Base-by-base conservation (phyloP, 1,140 invertebrate genomes). In the Bombus turneri region DNA sequence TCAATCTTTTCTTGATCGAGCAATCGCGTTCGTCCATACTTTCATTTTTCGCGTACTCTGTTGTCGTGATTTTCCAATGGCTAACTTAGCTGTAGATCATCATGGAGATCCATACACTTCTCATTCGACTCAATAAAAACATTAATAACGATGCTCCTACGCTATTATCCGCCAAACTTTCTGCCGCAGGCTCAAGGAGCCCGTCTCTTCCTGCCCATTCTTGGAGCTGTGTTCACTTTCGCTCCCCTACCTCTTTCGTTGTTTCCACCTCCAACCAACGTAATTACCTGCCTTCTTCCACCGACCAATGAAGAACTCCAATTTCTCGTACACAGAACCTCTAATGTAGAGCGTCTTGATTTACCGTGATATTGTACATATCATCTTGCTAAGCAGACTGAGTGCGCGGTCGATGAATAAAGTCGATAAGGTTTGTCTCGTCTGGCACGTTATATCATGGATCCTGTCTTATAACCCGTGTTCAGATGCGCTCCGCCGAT, bases 211-310 rank as follows among this genome's bases (percentile, higher is more conserved):
- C 92, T 94, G 94, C 85, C 94, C 95, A 95, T 95, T 95, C 94
- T 95, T 95, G 94, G 95, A 92, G 91, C 90, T 93, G 85, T 91
- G 91, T 90, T 95, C 94, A 94, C 94, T 95, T 95, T 95, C 94
- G 94, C 93, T 94, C 93, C 83, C 94, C 92, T 92, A 92, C 93
- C 85, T 89, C 47, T 66, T 47, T 62, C 77, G 71, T 53, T 43
- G 81, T 53, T 85, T 75, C 88, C 87, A 85, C 87, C 71, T 87
- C 85, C 81, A 74, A n/a, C 31, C 59, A 22, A 69, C 88, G 85
- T 82, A 80, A 53, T 80, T 81, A 83, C 79, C 71, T 82, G 75
- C 41, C 75, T 57, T 83, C 83, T 74, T 82, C 80, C 57, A 59
- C 9, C 74, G 25, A 53, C 59, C 79, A 68, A 74, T 81, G 43